Base-by-base conservation (phyloP, 2,888 invertebrate species). In the Neoascia interrupta region DNA sequence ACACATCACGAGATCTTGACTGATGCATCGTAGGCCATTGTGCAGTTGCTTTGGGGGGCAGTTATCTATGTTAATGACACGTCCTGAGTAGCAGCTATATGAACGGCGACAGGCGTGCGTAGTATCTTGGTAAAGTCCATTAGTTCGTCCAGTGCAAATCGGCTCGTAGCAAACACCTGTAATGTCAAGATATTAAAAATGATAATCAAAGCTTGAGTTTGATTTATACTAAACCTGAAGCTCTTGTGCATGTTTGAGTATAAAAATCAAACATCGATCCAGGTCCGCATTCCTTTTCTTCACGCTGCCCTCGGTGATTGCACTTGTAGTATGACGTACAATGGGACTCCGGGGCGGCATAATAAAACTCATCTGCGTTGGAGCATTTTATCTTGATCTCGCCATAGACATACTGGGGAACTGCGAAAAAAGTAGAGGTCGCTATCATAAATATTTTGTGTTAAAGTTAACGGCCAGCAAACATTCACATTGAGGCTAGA, bases 271-370 rank as follows among this genome's bases (percentile, higher is more conserved):
- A 92, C 89, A 91, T 90, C 5, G 91, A 89, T 15, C 90, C 91
- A 28, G 89, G 85, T 1, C 90, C 90, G 84, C 92, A 92, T 36
- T 89, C 86, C 68, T 91, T 90, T 6, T 87, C 84, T 28, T 89
- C 89, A 6, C 79, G 75, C n/a, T 81, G 74, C 1, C 81, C 82
- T n/a, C 63, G 56, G 5, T 63, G 37, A 6, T 56, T 81, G 84
- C 92, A 92, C 81, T 90, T 90, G 86, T 92, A 92, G 86, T 91
- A 92, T 66, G 90, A 90, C 2, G 90, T 89, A 84, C 92, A 92
- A 39, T 90, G 90, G 15, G 91, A 90, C 64, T 90, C 91, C 37
- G 92, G 91, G 5, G 90, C 87, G n/a, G 91, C 90, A 85, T 91
- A 92, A 34, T 81, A 84, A 47, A 83, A 84, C 45, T 84, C 84